Conservation (phyloP, 2,113 vertebrate species). For the Neotoma lepida region DNA sequence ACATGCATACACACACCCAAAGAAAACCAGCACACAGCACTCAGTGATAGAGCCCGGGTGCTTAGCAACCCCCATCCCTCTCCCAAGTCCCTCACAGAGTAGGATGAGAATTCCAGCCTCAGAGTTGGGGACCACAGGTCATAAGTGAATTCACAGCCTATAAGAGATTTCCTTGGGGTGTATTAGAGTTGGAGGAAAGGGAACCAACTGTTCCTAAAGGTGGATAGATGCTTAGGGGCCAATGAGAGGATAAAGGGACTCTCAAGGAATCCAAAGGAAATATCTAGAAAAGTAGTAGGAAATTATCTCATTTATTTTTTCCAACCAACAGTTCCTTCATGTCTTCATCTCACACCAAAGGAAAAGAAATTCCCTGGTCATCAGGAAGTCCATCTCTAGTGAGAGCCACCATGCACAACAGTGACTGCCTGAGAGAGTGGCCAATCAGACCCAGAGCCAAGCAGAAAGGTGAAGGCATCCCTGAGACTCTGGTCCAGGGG, state of each 20-base stretch:
- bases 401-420: background rate
- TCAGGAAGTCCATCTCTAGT: background rate
- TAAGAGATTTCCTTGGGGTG: no score
- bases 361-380: background rate
- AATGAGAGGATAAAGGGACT: background rate
- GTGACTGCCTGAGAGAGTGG: background rate
- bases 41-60: accelerated
- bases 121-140: background rate
- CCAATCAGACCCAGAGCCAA: no score
- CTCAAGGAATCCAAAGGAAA: background rate
- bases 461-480: accelerated
- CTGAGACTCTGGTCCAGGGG: background rate
- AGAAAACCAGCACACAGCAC: background rate
- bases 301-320: background rate
- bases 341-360: background rate
- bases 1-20: background rate
- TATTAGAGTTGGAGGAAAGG: background rate
- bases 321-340: background rate
- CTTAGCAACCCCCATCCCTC: no score
- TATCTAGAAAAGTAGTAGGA: background rate
- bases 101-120: background rate
- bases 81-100: no score
- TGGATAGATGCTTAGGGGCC: no score
- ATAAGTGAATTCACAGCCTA: background rate
- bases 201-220: no score